Evolutionary conservation across 2,888 invertebrate species (phyloP).

Genomic region (Eupithecia tripunctaria): DNA sequence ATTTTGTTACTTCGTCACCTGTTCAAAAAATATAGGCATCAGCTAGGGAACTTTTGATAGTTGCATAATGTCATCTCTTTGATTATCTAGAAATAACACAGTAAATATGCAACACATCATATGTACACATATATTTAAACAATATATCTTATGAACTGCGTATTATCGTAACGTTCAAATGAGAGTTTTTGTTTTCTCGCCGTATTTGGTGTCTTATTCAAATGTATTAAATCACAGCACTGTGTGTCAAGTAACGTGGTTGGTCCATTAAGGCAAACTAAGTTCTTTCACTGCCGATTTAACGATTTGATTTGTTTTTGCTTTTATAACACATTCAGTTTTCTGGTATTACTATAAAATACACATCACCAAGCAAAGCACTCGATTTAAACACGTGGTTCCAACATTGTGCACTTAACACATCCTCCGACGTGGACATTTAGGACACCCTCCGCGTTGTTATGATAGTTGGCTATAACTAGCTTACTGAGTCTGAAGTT

Average conservation of each 20-base stretch:
- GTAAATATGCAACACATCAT: background rate
- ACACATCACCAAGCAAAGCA: no score
- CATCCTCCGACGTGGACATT: background rate
- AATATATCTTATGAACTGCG: no score
- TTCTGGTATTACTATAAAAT: no score
- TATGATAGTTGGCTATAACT: background rate
- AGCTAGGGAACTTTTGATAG: background rate
- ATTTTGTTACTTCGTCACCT: background rate
- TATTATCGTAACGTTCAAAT: no score
- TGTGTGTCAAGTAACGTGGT: background rate
- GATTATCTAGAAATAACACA: background rate
- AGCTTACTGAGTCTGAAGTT: background rate
- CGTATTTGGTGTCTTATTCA: background rate
- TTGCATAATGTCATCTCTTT: background rate
- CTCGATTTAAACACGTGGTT: slow-evolving; percentile 6
- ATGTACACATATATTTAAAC: no score
- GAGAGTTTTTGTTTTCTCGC: background rate
- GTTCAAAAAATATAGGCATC: background rate
- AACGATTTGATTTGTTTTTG: background rate
- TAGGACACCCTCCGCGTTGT: no score
- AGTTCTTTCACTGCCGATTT: background rate
- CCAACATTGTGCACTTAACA: slow-evolving; percentile 18
- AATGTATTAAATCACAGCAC: background rate
- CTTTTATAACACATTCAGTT: background rate
- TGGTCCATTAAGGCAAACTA: background rate